Conservation (phyloP, 2,113 vertebrate species). For the Hippoglossus stenolepis region DNA sequence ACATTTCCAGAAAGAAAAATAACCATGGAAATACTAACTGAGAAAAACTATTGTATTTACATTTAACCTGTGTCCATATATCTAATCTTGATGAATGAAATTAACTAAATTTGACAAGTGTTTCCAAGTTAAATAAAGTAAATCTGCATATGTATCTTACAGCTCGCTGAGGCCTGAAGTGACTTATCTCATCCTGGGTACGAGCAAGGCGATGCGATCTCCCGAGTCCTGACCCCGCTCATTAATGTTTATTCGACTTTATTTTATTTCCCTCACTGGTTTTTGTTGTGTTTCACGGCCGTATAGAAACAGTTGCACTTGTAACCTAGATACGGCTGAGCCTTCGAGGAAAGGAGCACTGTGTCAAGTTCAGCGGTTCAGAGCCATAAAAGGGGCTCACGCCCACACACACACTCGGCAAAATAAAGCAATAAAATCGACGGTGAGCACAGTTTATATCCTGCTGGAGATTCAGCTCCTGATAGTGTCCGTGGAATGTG, state of each 20-base stretch:
- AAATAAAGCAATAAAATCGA: slow-evolving; percentile 57
- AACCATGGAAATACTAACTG: background rate
- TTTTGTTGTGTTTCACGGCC: slow-evolving; percentile 10
- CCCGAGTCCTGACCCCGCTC: slow-evolving; percentile 7
- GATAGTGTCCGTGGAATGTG: slow-evolving; percentile 5
- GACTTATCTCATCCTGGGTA: slow-evolving; percentile 20
- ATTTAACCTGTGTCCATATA: background rate
- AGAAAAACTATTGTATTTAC: background rate
- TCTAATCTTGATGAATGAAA: background rate
- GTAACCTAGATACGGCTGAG: slow-evolving; percentile 64
- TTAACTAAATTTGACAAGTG: background rate
- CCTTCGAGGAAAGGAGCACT: slow-evolving; percentile 65
- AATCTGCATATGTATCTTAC: no score
- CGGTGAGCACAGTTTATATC: slow-evolving; percentile 32
- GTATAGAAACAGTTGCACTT: slow-evolving; percentile 5
- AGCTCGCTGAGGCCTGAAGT: background rate
- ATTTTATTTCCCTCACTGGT: background rate
- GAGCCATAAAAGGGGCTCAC: slow-evolving; percentile 55
- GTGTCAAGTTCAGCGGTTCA: slow-evolving; percentile 65
- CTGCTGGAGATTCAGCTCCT: background rate
- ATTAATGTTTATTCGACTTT: slow-evolving; percentile 34
- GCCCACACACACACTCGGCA: slow-evolving; percentile 47
- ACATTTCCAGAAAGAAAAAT: no score
- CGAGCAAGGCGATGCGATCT: background rate
- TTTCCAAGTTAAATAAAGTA: background rate